Evolutionary conservation across 2,113 vertebrate genomes (phyloP).

Genomic region (Glaucidium brasilianum): DNA sequence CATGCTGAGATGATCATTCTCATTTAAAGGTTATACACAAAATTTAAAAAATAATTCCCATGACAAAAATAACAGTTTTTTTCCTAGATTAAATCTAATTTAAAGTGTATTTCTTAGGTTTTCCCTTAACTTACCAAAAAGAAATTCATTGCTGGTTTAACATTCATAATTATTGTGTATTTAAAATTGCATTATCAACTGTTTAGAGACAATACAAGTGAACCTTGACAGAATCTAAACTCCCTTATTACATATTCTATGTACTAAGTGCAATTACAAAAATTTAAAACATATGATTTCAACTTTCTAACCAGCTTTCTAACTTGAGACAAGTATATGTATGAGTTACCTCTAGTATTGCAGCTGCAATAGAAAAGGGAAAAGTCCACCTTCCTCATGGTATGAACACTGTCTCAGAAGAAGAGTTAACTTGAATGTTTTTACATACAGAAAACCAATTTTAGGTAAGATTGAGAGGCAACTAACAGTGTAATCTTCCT

Average conservation of each 20-base stretch:
- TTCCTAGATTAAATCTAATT: neutral
- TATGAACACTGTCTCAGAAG: neutral
- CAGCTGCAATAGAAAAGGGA: neutral
- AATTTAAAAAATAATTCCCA: neutral
- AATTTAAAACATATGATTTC: neutral
- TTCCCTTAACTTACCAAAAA: neutral
- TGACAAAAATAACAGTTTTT: neutral
- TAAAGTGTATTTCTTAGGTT: neutral
- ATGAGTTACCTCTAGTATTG: neutral
- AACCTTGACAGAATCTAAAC: neutral
- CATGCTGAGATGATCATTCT: neutral
- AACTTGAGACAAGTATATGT: neutral
- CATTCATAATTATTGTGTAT: neutral
- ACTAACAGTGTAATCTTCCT: neutral
- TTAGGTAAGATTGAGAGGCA: neutral
- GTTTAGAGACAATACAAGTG: neutral
- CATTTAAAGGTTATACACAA: neutral
- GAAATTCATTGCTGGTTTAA: neutral
- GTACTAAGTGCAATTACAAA: neutral
- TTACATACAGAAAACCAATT: neutral
- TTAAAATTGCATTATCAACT: neutral
- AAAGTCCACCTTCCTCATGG: neutral
- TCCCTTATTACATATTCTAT: neutral
- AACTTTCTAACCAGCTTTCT: neutral
- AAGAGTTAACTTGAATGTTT: neutral